These are phyloP conservation scores for Zonotrichia albicollis DNA, from an alignment of 2,797 vertebrate genomes.

Conservation along the genomic window DNA sequence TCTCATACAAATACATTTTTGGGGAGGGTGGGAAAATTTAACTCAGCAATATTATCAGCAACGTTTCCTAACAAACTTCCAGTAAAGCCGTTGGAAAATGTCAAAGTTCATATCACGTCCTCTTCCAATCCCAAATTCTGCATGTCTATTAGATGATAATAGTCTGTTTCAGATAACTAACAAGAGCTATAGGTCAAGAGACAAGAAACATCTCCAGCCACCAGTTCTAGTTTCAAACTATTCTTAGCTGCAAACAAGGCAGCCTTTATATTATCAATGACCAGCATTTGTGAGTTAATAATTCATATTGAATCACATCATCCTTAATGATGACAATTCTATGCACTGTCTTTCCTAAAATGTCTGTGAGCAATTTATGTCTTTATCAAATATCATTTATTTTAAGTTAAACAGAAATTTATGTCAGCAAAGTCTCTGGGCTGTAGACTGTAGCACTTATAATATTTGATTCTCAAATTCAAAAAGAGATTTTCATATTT, in stretches of 20 bases:
- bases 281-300: not conserved
- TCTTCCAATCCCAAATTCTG: not conserved
- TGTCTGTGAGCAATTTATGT: not conserved
- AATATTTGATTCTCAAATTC: not conserved
- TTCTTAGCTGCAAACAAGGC: not conserved
- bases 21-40: not conserved
- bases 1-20: not conserved
- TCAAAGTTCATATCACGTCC: not conserved
- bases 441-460: not conserved
- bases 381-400: not conserved
- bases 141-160: not conserved
- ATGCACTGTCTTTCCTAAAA: not conserved
- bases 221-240: not conserved
- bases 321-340: not conserved
- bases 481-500: not conserved
- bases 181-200: not conserved
- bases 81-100: not conserved
- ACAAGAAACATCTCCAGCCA: not conserved
- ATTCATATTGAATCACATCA: not conserved
- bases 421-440: not conserved
- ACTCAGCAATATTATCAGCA: not conserved
- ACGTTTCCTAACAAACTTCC: not conserved
- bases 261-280: not conserved
- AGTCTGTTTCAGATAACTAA: not conserved
- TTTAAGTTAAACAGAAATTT: not conserved